phyloP scores from a whole-genome alignment of 2,113 vertebrate genomes.

The Trematocara nigrifrons region DNA sequence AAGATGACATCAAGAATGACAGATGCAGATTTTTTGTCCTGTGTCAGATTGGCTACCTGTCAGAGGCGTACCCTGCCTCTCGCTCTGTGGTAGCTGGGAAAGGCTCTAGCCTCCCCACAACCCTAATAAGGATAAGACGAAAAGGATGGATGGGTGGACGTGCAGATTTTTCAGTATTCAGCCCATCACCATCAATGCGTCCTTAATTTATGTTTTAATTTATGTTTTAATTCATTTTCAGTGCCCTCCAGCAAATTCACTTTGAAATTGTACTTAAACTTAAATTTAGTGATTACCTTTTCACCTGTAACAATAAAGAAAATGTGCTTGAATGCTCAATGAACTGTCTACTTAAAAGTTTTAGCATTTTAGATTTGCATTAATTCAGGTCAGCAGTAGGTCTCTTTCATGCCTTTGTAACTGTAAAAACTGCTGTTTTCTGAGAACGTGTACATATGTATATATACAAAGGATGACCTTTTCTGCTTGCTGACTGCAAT shows the following conservation, averaged over 20 bases:
- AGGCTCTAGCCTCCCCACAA: not conserved
- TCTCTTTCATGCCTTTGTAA: not conserved
- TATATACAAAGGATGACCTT: not conserved
- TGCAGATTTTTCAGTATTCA: not conserved
- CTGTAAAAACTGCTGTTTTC: not conserved
- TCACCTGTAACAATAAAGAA: not conserved
- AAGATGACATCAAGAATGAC: not conserved
- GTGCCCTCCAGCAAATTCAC: not conserved
- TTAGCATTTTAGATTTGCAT: not conserved
- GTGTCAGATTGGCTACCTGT: not conserved
- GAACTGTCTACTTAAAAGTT: not conserved
- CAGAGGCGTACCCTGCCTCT: not conserved
- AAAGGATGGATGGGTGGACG: rapidly evolving
- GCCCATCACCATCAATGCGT: not conserved
- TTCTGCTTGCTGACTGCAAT: not conserved
- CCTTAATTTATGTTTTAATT: not conserved
- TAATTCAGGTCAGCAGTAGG: not conserved
- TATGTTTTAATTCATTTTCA: not conserved
- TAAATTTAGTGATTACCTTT: not conserved
- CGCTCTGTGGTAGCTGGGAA: not conserved
- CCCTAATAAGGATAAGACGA: not conserved
- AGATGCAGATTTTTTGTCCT: not conserved
- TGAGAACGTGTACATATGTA: not conserved
- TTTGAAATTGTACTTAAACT: not conserved
- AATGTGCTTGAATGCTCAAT: not conserved